Evolutionary conservation across 1,140 invertebrate genomes (phyloP), one percentile per base, ranked within the genome.

Genomic region (Drosophila elegans): DNA sequence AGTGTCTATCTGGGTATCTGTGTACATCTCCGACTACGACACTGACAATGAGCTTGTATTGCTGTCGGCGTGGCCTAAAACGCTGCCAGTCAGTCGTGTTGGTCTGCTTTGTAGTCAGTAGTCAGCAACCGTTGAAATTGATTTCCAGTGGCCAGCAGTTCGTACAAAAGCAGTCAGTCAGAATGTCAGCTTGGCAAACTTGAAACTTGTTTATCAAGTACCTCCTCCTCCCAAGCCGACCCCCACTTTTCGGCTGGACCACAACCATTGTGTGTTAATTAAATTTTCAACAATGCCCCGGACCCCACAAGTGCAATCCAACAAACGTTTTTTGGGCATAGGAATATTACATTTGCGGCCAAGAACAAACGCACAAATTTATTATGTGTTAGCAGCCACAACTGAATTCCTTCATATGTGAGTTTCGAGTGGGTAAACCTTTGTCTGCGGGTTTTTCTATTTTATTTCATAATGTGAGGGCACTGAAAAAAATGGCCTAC

Each of bases 181-280:
- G 29, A 42, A 45, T 54, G 42, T 44, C 39, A 54, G 48, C 46
- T 44, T 27, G n/a, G 45, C 16, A 46, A 64, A 69, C 73, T 66
- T 76, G 60, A 67, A 71, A 85, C 57, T 75, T 78, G 73, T 66
- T 66, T 69, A 71, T 83, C 75, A 79, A 74, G 68, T 39, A 10
- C 44, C 16, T 12, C 34, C 12, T 25, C 32, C 45, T 34, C 12
- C 42, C 4, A 46, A 16, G 21, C 7, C 3, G 7, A 32, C 11
- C 25, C 41, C 12, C 60, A 48, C 51, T 44, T 42, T 52, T 53
- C 36, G 72, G 55, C 32, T 78, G 80, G 61, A 66, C 46, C 59
- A 60, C 53, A 79, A 78, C 72, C 79, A 76, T 80, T 79, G 79
- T 72, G 76, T 67, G 79, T 88, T 86, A 86, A 86, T 88, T 86